Conservation (phyloP, 2,888 invertebrate species). For the Lydus trimaculatus region DNA sequence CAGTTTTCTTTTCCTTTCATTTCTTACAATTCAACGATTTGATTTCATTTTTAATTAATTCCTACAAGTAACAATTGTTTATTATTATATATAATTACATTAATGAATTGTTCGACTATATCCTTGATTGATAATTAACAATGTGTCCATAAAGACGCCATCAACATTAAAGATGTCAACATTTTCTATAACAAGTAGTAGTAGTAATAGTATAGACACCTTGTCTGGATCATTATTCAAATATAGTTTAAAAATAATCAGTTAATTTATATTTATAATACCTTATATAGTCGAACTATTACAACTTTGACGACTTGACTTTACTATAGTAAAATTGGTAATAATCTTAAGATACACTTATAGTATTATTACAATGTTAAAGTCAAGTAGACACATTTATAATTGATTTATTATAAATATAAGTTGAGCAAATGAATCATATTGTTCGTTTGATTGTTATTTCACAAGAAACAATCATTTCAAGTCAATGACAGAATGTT, state of each 20-base stretch:
- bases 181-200: not conserved
- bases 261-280: not conserved
- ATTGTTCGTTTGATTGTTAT: not conserved
- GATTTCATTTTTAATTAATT: not conserved
- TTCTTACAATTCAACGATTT: too few species aligned
- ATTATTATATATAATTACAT: not conserved
- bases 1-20: too few species aligned
- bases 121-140: not conserved
- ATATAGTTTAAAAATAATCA: not conserved
- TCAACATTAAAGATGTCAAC: not conserved
- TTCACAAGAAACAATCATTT: slow-evolving; percentile 9
- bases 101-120: not conserved
- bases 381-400: too few species aligned
- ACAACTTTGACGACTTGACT: not conserved
- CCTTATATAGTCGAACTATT: not conserved
- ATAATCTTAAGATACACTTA: not conserved
- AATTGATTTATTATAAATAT: not conserved
- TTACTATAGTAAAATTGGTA: not conserved
- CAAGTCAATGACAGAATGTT: slow-evolving; percentile 12
- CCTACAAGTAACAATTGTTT: not conserved
- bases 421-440: slow-evolving; percentile 2
- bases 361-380: too few species aligned
- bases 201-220: not conserved
- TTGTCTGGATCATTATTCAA: not conserved
- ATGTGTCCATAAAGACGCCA: not conserved